Evolutionary conservation across 30 jellyfish, hydroid and myxozoan species (phyloP).

Genomic region (Aurelia aurita): DNA sequence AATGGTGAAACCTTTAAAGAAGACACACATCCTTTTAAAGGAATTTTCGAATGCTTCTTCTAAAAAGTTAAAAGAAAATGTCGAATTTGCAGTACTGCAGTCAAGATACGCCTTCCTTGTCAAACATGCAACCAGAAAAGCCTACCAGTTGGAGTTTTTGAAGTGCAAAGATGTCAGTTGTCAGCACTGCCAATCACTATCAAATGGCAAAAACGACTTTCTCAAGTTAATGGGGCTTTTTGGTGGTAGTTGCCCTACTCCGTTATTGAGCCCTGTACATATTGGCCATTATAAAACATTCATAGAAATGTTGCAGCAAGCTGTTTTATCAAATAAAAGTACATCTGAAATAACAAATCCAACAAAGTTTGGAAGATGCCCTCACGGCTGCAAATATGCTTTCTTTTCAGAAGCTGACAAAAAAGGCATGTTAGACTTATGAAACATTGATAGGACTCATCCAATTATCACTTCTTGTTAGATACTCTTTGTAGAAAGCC

Average conservation of each 20-base stretch:
- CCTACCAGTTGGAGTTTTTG: constrained; percentile 36
- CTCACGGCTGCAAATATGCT: no score
- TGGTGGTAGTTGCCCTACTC: constrained; percentile 35
- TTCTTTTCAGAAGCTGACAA: no score
- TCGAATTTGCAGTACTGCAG: background rate
- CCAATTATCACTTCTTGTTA: no score
- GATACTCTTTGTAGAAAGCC: no score
- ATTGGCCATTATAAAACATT: constrained; percentile 4
- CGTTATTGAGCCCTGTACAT: constrained; percentile 9
- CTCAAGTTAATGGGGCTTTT: background rate
- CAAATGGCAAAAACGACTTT: background rate
- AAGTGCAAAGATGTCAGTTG: constrained; percentile 4
- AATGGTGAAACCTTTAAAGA: background rate
- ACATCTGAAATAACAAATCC: no score
- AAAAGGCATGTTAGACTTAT: no score
- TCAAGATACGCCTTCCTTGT: background rate
- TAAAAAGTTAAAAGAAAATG: background rate
- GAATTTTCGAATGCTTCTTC: no score
- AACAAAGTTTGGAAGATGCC: no score
- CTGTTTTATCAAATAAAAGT: no score
- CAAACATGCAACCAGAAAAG: constrained; percentile 9
- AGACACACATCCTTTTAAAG: background rate
- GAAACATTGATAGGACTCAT: no score
- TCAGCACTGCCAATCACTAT: constrained; percentile 4
- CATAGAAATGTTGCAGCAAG: background rate